Base-by-base conservation (phyloP, 2,797 vertebrate genomes). In the Simalia tracyae region DNA sequence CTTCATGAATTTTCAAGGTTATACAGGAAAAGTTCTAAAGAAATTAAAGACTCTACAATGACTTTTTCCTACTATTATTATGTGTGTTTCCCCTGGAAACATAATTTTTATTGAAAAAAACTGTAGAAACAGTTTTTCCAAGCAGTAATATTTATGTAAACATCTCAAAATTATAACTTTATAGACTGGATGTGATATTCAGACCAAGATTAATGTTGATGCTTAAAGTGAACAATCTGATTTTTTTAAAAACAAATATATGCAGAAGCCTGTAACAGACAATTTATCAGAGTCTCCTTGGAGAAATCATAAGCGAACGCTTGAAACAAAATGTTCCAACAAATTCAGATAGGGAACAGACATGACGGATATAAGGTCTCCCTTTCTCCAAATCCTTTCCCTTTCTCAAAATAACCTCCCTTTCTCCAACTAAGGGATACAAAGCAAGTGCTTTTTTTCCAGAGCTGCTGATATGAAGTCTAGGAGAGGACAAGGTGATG, bases 121-220 rank as follows among this genome's bases (percentile, higher is more conserved):
- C 2, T 14, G 91, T 64, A 94, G 26, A 24, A 94, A 91, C 42
- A 57, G n/a, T 92, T 84, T 72, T 84, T 26, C 86, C 28, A 46
- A 42, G 28, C 56, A 88, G 26, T 63, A 42, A 84, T 63, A 91
- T 14, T 63, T 31, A 93, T 50, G 93, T 68, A 90, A 94, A 72
- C 86, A 1, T 72, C 66, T 17, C 90, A 54, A 95, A 94, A 86
- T 94, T 96, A 91, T 72, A 94, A 94, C 22, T 90, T 93, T 28
- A 84, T 93, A 87, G 89, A 22, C 28, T 59, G 61, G 91, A 81
- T 50, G 0, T 90, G 86, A 91, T 63, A 90, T 86, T 76, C 2
- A 28, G 12, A 64, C 54, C 26, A 64, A 89, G 36, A 84, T 66
- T 91, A 93, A 93, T 88, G 56, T 14, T 92, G 46, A 94, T 89